phyloP scores from a whole-genome alignment of 1,140 invertebrate species.

The Drosophila micromelanica region DNA sequence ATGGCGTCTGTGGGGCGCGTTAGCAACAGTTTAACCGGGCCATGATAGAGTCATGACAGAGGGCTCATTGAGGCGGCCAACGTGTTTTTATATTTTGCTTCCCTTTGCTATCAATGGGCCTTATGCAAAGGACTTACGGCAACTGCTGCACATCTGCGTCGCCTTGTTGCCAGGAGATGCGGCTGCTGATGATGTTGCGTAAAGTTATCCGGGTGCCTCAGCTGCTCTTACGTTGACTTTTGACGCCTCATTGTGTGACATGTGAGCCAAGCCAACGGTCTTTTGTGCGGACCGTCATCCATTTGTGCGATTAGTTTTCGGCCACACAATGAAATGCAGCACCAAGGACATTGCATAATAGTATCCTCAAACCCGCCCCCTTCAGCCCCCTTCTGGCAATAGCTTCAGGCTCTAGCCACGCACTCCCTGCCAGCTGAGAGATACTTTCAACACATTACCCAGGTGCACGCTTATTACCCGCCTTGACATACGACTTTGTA shows the following conservation, averaged over 20 bases:
- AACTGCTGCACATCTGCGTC: conserved; percentile 24
- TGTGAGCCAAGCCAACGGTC: conserved; percentile 33
- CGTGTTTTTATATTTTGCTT: background rate
- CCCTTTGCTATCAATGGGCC: conserved; percentile 17
- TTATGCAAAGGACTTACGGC: conserved; percentile 42
- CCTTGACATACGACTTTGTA: conserved; percentile 55
- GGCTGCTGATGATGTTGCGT: conserved; percentile 17
- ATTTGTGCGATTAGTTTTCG: conserved; percentile 78
- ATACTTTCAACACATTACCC: conserved; percentile 64
- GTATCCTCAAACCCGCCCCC: background rate
- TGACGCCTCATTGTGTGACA: conserved; percentile 40
- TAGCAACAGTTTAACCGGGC: conserved; percentile 39
- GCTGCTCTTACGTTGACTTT: conserved; percentile 44
- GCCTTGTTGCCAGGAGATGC: conserved; percentile 17
- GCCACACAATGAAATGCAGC: conserved; percentile 61
- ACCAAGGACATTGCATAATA: conserved; percentile 67
- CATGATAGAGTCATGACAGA: conserved; percentile 33
- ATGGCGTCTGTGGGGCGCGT: conserved; percentile 33
- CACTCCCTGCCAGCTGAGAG: conserved; percentile 16
- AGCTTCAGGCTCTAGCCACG: conserved; percentile 1
- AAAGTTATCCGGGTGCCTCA: conserved; percentile 42
- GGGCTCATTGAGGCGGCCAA: conserved; percentile 12
- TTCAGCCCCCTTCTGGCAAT: background rate
- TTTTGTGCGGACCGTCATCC: conserved; percentile 52
- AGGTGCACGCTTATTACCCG: conserved; percentile 52